Base-by-base conservation (phyloP, 2,797 vertebrate species). In the Xerus rutilus region DNA sequence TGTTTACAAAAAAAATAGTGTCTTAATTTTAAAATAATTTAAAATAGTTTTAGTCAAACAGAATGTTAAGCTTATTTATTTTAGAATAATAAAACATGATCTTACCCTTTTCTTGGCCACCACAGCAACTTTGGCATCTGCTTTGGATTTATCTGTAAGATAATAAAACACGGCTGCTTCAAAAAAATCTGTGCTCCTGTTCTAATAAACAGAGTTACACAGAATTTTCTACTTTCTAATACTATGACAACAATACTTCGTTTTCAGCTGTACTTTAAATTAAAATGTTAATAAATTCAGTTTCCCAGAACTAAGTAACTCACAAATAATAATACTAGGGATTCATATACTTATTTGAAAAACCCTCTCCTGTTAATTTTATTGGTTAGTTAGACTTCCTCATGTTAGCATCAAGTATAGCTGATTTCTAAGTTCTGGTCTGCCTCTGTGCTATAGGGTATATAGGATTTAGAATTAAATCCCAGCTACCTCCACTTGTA, bases 101-200 rank as follows among this genome's bases (percentile, higher is more conserved):
- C 74, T 98, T 96, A 94, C 94, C 96, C 30, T 96, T 96, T 93
- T 97, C 23, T 90, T 97, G 67, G 93, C 30, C n/a, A 89, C 35
- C 88, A 93, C n/a, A 78, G 67, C 20, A 32, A 88, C 47, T 95
- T 59, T 97, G 74, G 43, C 52, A 91, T 54, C 82, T 81, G 93
- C 82, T 97, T 94, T 47, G 89, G 89, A 35, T 92, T 94, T 96
- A 91, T 97, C 89, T 64, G 91, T 78, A 65, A 97, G 72, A 78
- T 70, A 95, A 97, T 91, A 97, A 98, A 96, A 3, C 11, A 86
- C 77, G 11, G n/a, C 21, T 78, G 7, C 30, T 97, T 98, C 49
- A 76, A 94, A 96, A 94, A 92, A 93, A 35, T 21, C 30, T 84
- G 43, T 25, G 13, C 1, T 86, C 30, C 45, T 86, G 11, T 65